Conservation (phyloP, 2,113 vertebrate species). For the Actenoides hombroni region DNA sequence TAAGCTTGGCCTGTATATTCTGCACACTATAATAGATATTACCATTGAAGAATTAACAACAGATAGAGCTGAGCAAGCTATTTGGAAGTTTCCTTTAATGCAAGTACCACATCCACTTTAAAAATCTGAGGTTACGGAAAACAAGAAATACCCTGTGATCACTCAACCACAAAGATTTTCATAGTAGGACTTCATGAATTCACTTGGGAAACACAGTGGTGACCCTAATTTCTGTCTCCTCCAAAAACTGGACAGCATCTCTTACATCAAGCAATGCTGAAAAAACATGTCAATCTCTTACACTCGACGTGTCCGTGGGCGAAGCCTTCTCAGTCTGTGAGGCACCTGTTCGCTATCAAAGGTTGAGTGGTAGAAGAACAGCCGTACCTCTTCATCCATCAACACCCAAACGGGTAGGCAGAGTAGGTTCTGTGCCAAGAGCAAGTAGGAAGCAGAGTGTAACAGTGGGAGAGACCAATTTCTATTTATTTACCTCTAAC, state of each 20-base stretch:
- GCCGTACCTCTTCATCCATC: constrained; percentile 84
- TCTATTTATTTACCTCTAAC: neutral
- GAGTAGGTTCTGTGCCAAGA: constrained; percentile 76
- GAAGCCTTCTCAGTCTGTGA: constrained; percentile 83
- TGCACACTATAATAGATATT: neutral
- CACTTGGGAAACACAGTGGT: neutral
- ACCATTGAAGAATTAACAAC: neutral
- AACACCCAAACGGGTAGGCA: constrained; percentile 85
- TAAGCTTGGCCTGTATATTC: neutral
- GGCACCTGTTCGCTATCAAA: constrained; percentile 85
- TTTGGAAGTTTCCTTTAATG: neutral
- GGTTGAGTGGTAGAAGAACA: constrained; percentile 92
- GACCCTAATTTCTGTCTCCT: neutral
- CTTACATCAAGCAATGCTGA: neutral
- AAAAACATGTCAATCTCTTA: constrained; percentile 43
- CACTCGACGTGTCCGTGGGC: constrained; percentile 82
- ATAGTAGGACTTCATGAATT: neutral
- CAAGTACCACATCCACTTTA: neutral
- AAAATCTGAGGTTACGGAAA: neutral
- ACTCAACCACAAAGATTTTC: neutral
- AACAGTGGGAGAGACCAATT: neutral
- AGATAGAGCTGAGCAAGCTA: neutral
- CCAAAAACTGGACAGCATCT: neutral
- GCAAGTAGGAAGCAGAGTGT: neutral
- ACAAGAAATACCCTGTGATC: neutral